Evolutionary conservation across 2,888 invertebrate genomes (phyloP), one percentile per base, ranked within the genome.

Genomic region (Hirtodrosophila cameraria): DNA sequence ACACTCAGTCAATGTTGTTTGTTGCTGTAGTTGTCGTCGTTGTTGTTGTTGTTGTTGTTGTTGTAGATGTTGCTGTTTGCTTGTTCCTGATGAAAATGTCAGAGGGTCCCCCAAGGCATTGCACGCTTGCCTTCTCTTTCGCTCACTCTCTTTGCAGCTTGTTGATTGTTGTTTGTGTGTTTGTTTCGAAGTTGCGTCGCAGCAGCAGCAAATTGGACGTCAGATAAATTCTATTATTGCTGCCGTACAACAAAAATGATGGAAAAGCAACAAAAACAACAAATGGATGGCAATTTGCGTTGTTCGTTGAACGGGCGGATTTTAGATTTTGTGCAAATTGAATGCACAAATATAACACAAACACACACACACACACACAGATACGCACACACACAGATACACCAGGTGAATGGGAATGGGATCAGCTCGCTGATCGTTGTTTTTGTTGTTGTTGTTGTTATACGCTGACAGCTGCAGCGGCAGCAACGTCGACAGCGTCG

Each of bases 91-190:
- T 77, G 69, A 74, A 77, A 80, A 80, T 80, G 80, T 80, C 80
- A 80, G 85, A 83, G 77, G 84, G 65, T 82, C 78, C 64, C 79
- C 82, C 82, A 67, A 71, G 75, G 85, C 79, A 84, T 70, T 60
- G 85, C 79, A 84, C 65, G 59, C 60, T 59, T 57, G 62, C 71
- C 25, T 39, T 58, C 46, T 63, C 58, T 43, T 23, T 55, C 36
- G 39, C 11, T 15, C 30, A n/a, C n/a, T 18, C 18, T 5, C n/a
- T 41, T 46, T 31, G 15, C 25, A 35, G 42, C 45, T 57, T 59
- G 64, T 70, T 62, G 54, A 50, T 73, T 63, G 33, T 35, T 16
- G 33, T 46, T 36, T 27, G 39, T 57, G 28, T 50, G 53, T 53
- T 48, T 62, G 55, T 46, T 54, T 50, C 46, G 50, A 61, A 75